Conservation (phyloP, 2,797 vertebrate species). For the Protonibea diacanthus region DNA sequence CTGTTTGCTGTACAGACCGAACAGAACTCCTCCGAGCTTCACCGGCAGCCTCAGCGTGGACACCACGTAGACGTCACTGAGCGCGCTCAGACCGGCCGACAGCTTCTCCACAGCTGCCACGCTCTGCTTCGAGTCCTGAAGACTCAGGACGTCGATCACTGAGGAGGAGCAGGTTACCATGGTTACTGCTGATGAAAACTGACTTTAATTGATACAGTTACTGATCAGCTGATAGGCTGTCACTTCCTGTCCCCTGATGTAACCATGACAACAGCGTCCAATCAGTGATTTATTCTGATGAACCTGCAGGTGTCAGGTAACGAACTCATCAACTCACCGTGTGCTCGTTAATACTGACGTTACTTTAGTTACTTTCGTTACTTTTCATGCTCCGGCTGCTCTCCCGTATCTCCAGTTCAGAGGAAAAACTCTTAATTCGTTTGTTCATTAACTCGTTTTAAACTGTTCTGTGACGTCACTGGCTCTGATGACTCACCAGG, state of each 20-base stretch:
- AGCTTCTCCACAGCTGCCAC: slow-evolving; percentile 88
- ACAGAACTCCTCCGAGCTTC: slow-evolving; percentile 91
- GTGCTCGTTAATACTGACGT: too few species aligned
- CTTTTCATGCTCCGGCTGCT: too few species aligned
- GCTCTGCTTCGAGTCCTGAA: slow-evolving; percentile 90
- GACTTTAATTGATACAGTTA: too few species aligned
- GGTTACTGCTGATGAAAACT: neutral
- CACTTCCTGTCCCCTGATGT: slow-evolving; percentile 6
- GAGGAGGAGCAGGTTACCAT: slow-evolving; percentile 42
- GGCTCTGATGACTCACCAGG: too few species aligned
- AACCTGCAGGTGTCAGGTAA: neutral
- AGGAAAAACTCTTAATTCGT: too few species aligned
- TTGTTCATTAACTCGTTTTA: too few species aligned
- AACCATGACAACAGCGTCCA: neutral
- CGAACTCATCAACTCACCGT: too few species aligned
- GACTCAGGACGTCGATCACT: slow-evolving; percentile 92
- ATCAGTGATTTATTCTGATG: neutral
- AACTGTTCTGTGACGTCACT: too few species aligned
- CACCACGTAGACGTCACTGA: slow-evolving; percentile 91
- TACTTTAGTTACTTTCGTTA: too few species aligned
- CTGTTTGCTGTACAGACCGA: slow-evolving; percentile 93
- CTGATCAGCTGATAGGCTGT: too few species aligned
- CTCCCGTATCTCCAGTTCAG: too few species aligned
- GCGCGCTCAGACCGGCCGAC: slow-evolving; percentile 85
- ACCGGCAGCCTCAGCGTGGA: slow-evolving; percentile 91